Conservation (phyloP, 2,888 invertebrate genomes). For the Microctonus brassicae region DNA sequence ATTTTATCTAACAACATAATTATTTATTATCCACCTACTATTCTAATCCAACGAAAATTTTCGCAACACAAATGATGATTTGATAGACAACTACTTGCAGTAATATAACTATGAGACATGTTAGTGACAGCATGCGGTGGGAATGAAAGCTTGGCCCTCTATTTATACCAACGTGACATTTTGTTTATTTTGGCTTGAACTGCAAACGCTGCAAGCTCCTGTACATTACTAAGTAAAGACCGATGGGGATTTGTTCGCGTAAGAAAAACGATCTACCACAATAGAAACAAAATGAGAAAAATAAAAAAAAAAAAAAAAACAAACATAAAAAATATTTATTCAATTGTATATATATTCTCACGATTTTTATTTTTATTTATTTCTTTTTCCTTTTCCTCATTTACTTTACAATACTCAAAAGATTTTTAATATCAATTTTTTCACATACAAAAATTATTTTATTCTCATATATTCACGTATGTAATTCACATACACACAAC, state of each 20-base stretch:
- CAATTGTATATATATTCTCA: not conserved
- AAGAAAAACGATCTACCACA: not conserved
- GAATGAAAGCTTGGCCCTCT: constrained; percentile 57
- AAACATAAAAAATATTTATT: not conserved
- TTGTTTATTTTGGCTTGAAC: constrained; percentile 66
- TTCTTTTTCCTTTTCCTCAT: too few species aligned
- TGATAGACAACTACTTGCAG: not conserved
- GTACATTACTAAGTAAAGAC: constrained; percentile 1
- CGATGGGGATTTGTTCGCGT: not conserved
- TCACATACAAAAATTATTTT: too few species aligned
- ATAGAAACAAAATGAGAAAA: not conserved
- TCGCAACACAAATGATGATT: not conserved
- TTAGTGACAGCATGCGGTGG: constrained; percentile 20
- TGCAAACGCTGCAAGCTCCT: constrained; percentile 36
- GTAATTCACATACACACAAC: not conserved
- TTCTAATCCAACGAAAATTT: not conserved
- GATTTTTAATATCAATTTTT: too few species aligned
- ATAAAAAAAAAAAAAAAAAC: too few species aligned
- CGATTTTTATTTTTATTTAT: too few species aligned
- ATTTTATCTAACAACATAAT: not conserved
- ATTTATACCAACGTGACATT: constrained; percentile 67
- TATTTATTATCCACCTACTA: not conserved
- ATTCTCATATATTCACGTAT: too few species aligned
- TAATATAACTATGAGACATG: not conserved
- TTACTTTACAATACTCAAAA: too few species aligned